Evolutionary conservation across 2,113 vertebrate genomes (phyloP), one percentile per base, ranked within the genome.

Genomic region (Charina bottae): DNA sequence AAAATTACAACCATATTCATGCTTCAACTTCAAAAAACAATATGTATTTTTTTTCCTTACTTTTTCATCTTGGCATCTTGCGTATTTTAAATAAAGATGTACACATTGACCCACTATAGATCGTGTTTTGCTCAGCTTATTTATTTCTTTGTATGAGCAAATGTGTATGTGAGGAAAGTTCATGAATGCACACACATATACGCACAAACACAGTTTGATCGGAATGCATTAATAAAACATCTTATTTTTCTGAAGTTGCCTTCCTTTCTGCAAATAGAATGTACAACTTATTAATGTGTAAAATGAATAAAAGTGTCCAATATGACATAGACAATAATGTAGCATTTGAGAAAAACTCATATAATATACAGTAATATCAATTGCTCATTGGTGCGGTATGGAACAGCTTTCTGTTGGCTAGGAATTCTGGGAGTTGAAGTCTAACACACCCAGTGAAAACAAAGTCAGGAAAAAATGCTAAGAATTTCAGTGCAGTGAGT

Each of bases 1-100:
- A 96, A 97, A 97, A 97, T 97, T 95, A 96, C 96, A 97, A 95
- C 96, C 95, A 94, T 96, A 96, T 97, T 97, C 96, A 95, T 96
- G 96, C 95, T 96, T 95, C 94, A 93, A 95, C 93, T 97, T 96
- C 95, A 97, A 96, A 96, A 97, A 96, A 94, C 96, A 97, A 95
- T 96, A 95, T 94, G 94, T 95, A 93, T 96, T 94, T 95, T 95
- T 90, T 55, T 90, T 84, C 94, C 62, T 93, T 46, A 46, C 91
- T 91, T 95, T 93, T 94, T 91, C 93, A 90, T 93, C 93, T 93
- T 89, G 92, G 96, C 93, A 96, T 94, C 94, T 94, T 89, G 90
- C 12, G 72, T 96, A 95, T 97, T 96, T 97, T 95, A 95, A 96
- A 96, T 96, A 96, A 96, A 97, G 97, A 96, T 89, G 60, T 92